Percentiles rank a stretch among this genome's conserved stretches.
Conservation (phyloP, 2,888 invertebrate species). For the Caradrina kadenii region DNA sequence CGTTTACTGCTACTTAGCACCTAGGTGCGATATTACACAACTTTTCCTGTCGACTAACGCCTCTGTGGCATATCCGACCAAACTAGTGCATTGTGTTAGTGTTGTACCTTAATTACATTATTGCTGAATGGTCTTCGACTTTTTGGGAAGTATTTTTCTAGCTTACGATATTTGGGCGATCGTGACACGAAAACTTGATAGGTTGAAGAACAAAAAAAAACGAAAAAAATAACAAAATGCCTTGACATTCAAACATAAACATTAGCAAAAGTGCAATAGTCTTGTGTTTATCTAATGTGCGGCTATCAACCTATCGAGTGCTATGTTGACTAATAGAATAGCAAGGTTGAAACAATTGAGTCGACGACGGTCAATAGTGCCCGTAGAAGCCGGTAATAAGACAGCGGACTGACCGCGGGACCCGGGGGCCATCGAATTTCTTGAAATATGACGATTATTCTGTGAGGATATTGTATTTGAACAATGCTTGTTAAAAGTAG, state of each 20-base stretch:
- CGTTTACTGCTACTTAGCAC: slow-evolving; percentile 78
- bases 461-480: neutral
- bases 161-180: neutral
- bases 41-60: slow-evolving; percentile 71
- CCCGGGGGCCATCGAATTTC: slow-evolving; percentile 20
- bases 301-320: slow-evolving; percentile 69
- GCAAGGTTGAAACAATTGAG: slow-evolving; percentile 86
- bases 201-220: neutral
- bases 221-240: neutral
- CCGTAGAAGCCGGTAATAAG: slow-evolving; percentile 44
- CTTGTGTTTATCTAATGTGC: slow-evolving; percentile 64
- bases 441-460: slow-evolving; percentile 24
- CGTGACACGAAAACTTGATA: neutral
- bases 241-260: slow-evolving; percentile 35
- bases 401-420: slow-evolving; percentile 25
- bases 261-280: slow-evolving; percentile 45
- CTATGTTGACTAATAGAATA: slow-evolving; percentile 76
- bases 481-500: slow-evolving; percentile 11
- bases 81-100: slow-evolving; percentile 55
- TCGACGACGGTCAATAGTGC: slow-evolving; percentile 70
- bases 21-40: slow-evolving; percentile 84
- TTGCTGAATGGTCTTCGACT: slow-evolving; percentile 23
- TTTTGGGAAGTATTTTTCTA: neutral
- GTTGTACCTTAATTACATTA: slow-evolving; percentile 33
- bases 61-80: slow-evolving; percentile 64